Evolutionary conservation across 2,113 vertebrate genomes (phyloP).

Genomic region (Calyptommatus sinebrachiatus): DNA sequence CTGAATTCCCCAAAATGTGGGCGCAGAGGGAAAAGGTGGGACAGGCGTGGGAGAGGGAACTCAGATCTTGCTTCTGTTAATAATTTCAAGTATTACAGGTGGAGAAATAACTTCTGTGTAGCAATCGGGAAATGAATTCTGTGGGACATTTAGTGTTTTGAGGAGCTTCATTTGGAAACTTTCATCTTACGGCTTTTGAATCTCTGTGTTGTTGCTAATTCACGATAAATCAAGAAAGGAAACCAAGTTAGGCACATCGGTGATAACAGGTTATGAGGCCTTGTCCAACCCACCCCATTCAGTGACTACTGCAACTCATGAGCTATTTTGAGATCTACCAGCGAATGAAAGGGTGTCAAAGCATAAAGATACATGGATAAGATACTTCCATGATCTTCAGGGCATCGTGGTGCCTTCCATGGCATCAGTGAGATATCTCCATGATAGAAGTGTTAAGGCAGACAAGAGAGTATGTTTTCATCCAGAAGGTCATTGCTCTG

Average conservation of each 20-base stretch:
- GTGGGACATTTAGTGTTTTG: slow-evolving; percentile 20
- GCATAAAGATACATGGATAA: too few species aligned
- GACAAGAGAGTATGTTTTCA: too few species aligned
- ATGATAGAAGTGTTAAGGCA: too few species aligned
- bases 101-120: slow-evolving; percentile 9
- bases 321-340: too few species aligned
- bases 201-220: background rate
- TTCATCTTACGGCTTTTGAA: background rate
- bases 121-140: slow-evolving; percentile 18
- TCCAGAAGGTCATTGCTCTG: too few species aligned
- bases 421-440: too few species aligned
- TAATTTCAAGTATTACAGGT: background rate
- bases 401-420: too few species aligned
- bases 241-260: slow-evolving; percentile 17
- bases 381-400: too few species aligned
- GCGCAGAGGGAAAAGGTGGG: slow-evolving; percentile 25
- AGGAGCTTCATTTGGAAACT: background rate
- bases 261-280: background rate
- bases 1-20: slow-evolving; percentile 28
- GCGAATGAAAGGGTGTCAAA: too few species aligned
- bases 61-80: background rate
- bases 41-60: slow-evolving; percentile 1
- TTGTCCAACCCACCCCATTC: background rate
- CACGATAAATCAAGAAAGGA: slow-evolving; percentile 30
- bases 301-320: too few species aligned